These are phyloP conservation scores for Nephotettix cincticeps DNA, from an alignment of 1,140 invertebrate genomes.

Conservation along the genomic window DNA sequence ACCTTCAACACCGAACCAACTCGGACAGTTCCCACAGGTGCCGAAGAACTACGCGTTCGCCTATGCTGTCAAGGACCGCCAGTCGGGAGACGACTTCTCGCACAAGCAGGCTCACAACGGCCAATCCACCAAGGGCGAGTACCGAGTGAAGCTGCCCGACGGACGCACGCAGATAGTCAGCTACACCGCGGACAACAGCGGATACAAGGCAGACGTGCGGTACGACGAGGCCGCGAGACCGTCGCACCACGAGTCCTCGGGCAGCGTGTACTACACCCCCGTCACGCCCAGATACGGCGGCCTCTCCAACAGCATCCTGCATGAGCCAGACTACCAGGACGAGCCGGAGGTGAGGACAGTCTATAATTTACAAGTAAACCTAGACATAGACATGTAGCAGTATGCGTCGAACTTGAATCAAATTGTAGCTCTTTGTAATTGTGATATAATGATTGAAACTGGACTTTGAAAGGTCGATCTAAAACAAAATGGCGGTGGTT, in stretches of 20 bases:
- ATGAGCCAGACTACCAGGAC: not conserved
- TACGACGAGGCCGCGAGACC: conserved; percentile 47
- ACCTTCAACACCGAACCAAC: too few relatives aligned
- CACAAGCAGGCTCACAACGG: conserved; percentile 54
- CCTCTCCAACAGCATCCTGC: not conserved
- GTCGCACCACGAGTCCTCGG: too few relatives aligned
- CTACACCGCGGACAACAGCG: conserved; percentile 56
- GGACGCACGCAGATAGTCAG: conserved; percentile 63
- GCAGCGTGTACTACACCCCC: not conserved
- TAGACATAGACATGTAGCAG: too few relatives aligned
- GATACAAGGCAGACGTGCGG: conserved; percentile 56
- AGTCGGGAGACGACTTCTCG: conserved; percentile 57
- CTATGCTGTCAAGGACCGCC: conserved; percentile 53
- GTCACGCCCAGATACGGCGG: not conserved
- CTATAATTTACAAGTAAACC: too few relatives aligned
- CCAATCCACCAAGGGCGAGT: conserved; percentile 65
- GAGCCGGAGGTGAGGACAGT: not conserved
- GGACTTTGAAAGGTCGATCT: too few relatives aligned
- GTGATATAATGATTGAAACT: too few relatives aligned
- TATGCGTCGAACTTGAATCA: too few relatives aligned
- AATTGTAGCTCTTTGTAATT: too few relatives aligned
- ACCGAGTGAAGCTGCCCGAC: conserved; percentile 71
- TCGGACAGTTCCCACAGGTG: conserved; percentile 31
- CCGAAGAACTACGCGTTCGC: conserved; percentile 56
- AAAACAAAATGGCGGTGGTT: too few relatives aligned